A percentile compares a stretch with the other conserved stretches of the same genome.
Evolutionary conservation across 2,113 vertebrate species (phyloP).

Genomic region (Bufo gargarizans): DNA sequence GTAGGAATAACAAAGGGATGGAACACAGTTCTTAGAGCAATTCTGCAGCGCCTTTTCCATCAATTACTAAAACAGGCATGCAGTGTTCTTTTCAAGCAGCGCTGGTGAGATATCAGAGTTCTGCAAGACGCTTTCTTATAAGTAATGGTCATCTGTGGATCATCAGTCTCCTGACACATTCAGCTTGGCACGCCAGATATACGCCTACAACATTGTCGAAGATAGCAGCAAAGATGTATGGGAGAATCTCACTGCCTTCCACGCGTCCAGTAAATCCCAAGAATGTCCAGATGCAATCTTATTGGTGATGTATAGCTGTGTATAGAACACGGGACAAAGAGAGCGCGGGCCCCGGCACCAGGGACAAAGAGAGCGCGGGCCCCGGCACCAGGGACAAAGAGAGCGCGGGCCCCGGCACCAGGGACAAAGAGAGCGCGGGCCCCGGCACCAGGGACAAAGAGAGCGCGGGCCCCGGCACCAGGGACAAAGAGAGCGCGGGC

Average conservation of each 20-base stretch:
- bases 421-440: no score
- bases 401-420: no score
- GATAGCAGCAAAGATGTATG: background rate
- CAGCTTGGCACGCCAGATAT: background rate
- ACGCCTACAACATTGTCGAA: background rate
- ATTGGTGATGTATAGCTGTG: background rate
- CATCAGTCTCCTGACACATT: conserved; percentile 1
- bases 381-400: no score
- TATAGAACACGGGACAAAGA: background rate
- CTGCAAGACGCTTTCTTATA: background rate
- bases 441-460: no score
- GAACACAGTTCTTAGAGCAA: no score
- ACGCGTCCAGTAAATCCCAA: background rate
- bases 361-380: background rate
- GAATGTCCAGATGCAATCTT: background rate
- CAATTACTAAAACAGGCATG: no score
- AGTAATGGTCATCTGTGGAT: conserved; percentile 7
- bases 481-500: no score
- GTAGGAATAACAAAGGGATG: no score
- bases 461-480: no score
- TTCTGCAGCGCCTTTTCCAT: no score
- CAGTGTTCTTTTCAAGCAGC: no score
- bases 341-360: background rate
- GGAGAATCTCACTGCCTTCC: background rate
- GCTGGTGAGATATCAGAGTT: background rate